Evolutionary conservation across 2,113 vertebrate genomes (phyloP), one percentile per base, ranked within the genome.

Genomic region (Pristiophorus japonicus): DNA sequence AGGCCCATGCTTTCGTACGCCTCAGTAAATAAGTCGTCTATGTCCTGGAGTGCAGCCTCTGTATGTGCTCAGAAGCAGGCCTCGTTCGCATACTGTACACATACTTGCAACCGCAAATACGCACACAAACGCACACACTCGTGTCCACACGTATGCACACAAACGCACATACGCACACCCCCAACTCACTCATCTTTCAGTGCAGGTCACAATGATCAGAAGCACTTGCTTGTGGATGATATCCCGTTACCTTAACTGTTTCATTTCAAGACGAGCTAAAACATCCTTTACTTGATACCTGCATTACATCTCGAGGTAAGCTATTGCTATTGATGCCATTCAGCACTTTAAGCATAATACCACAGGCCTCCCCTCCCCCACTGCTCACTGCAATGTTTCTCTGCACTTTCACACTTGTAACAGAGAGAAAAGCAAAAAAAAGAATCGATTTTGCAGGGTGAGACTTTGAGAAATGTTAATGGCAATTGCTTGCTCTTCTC

Each of bases 401-500:
- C 47, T 34, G 51, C 51, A 34, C 22, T 51, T 27, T n/a, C 51
- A 59, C 30, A 34, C 87, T 90, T 59, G 3, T 27, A 30, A 90
- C 87, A 90, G 87, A 18, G 34, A 90, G 27, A 90, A 16, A 34
- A 81, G 38, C 18, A 42, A 42, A 42, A 59, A n/a, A 8, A 90
- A 27, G 34, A 59, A 59, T n/a, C 30, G 30, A 59, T 90, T 90
- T 90, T 90, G 27, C 87, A 27, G 27, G 47, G 47, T 90, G 27
- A 34, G 87, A 90, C 30, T 90, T 90, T 90, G 47, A 93, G 24
- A 93, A 65, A 63, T 93, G n/a, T 42, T 63, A 47, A 65, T 93
- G 90, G n/a, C 6, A 65, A 65, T 42, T 65, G 34, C n/a, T 6
- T 38, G 34, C 90, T 93, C n/a, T 88, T 24, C 59, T 55, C 30